Percentiles rank a stretch among this genome's conserved stretches.
Conservation (phyloP, 2,113 vertebrate species). For the Dicrurus megarhynchus region DNA sequence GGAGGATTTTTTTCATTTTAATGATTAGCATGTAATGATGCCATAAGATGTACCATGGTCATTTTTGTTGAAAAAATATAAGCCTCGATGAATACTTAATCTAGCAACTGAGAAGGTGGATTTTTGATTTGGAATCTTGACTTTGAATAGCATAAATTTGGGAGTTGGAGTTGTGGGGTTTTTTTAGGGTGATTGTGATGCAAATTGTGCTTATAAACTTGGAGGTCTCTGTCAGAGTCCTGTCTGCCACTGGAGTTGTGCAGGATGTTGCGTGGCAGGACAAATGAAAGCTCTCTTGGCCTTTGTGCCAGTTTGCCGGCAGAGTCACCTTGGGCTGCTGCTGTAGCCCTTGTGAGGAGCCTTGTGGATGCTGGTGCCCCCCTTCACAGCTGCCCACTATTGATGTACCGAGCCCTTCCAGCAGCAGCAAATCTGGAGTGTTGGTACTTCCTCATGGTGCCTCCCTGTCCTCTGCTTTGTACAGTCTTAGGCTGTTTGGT, state of each 20-base stretch:
- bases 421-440: not conserved
- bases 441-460: not conserved
- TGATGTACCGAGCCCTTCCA: not conserved
- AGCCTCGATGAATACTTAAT: not conserved
- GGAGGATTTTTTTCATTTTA: not conserved
- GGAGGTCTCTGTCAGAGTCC: not conserved
- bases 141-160: not conserved
- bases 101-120: not conserved
- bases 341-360: not conserved
- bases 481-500: rapidly evolving
- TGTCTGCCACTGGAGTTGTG: not conserved
- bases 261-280: not conserved
- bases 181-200: not conserved
- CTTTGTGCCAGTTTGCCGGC: not conserved
- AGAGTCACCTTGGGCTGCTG: not conserved
- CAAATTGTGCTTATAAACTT: not conserved
- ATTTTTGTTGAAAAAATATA: not conserved
- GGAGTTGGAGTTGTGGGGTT: not conserved
- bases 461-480: not conserved
- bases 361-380: not conserved
- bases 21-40: not conserved
- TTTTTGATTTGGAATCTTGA: not conserved
- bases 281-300: not conserved
- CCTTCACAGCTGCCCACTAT: rapidly evolving
- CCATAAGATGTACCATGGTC: rapidly evolving